Base-by-base conservation (phyloP, 2,797 vertebrate species). In the Onychomys arenicola region DNA sequence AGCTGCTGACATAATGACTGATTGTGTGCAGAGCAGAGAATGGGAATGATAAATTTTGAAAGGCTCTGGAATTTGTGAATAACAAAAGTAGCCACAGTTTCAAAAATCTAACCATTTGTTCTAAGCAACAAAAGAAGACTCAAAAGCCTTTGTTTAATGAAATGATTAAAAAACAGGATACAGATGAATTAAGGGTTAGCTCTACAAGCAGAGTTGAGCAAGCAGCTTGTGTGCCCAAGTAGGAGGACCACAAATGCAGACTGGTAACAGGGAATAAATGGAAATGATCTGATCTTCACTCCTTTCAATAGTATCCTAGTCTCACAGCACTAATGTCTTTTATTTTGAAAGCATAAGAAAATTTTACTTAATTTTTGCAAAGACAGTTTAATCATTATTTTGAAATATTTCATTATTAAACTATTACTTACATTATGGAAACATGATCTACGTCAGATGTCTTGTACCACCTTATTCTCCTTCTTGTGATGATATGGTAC, bases 1-100 rank as follows among this genome's bases (percentile, higher is more conserved):
- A 98, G 98, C 98, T 98, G 98, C 98, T 98, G 98, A 98, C 98
- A 98, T 98, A 98, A 98, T 98, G 98, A 98, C 98, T 97, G 98
- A 98, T 98, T 98, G 98, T 98, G 96, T 96, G 95, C 96, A 95
- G 97, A 98, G 97, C 96, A 92, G 92, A 98, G 98, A 98, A 98
- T 97, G 97, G 96, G 98, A 99, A 98, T 98, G 98, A 98, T 97
- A 98, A 98, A 98, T 98, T 98, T 97, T 98, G 97, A 98, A 99
- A 98, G 98, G 97, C 98, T 98, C 96, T 95, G 98, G 98, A 98
- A 98, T 99, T 96, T 91, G 97, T 97, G 98, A 98, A 98, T 97
- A 98, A 98, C 97, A 98, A 98, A 98, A 98, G 98, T 97, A 98
- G 97, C 97, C 97, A 97, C 97, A 98, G 98, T 98, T 97, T 97